A percentile compares a stretch with the other conserved stretches of the same genome.
These are phyloP conservation scores for Coregonus suidteri DNA, from an alignment of 2,797 vertebrate species.

Conservation along the genomic window DNA sequence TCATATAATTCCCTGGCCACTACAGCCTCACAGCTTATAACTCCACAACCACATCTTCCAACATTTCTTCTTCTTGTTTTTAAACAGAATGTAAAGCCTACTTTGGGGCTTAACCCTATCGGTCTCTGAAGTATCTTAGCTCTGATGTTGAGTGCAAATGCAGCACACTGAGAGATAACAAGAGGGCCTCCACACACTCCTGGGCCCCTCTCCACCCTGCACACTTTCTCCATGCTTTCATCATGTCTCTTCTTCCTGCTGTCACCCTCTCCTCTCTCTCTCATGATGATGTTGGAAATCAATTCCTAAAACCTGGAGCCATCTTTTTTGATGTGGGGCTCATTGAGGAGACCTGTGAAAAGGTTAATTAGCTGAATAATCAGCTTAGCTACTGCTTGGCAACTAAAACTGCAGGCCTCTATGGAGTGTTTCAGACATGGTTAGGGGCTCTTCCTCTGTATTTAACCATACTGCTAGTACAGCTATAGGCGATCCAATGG, in stretches of 20 bases:
- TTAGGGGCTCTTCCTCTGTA: not conserved
- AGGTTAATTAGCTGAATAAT: slow-evolving; percentile 54
- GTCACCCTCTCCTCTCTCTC: slow-evolving; percentile 11
- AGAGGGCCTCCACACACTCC: slow-evolving; percentile 1
- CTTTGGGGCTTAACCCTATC: slow-evolving; percentile 11
- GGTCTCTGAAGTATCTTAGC: not conserved
- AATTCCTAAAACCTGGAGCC: slow-evolving; percentile 25
- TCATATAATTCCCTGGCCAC: slow-evolving; percentile 22
- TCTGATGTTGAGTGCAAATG: slow-evolving; percentile 11
- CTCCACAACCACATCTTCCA: slow-evolving; percentile 10
- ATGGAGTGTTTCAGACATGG: not conserved
- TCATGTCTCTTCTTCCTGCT: slow-evolving; percentile 12
- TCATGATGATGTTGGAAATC: slow-evolving; percentile 13
- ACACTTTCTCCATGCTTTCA: slow-evolving; percentile 12
- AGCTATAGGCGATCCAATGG: not conserved
- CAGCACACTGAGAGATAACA: slow-evolving; percentile 12
- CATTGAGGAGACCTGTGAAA: slow-evolving; percentile 34
- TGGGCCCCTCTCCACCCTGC: slow-evolving; percentile 11
- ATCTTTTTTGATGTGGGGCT: slow-evolving; percentile 37
- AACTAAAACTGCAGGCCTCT: slow-evolving; percentile 24
- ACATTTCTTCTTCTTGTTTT: not conserved
- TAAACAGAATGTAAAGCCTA: slow-evolving; percentile 7
- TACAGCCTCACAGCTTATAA: slow-evolving; percentile 9
- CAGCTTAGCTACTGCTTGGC: slow-evolving; percentile 33
- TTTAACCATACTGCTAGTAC: slow-evolving; percentile 8